These are phyloP conservation scores for Sebastes diaconus DNA, from an alignment of 2,797 vertebrate genomes.

Conservation along the genomic window DNA sequence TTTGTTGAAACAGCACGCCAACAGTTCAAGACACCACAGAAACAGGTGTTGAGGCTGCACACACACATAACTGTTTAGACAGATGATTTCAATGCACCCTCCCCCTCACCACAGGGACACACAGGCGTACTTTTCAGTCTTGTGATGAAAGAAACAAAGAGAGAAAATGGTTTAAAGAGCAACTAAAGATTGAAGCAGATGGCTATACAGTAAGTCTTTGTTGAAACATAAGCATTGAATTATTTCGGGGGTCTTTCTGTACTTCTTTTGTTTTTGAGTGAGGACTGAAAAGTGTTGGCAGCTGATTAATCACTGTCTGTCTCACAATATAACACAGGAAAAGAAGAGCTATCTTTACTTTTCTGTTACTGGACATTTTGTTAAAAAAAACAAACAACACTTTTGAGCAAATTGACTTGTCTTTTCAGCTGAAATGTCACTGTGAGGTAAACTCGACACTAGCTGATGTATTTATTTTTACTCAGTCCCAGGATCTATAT, in stretches of 20 bases:
- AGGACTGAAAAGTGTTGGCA: neutral
- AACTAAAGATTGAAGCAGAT: constrained; percentile 35
- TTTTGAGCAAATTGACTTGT: neutral
- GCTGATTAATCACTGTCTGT: neutral
- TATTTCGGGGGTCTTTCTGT: neutral
- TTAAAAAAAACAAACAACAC: neutral
- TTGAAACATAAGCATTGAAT: neutral
- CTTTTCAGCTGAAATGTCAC: neutral
- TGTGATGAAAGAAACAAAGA: constrained; percentile 45
- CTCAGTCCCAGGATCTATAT: neutral
- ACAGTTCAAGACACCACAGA: constrained; percentile 34
- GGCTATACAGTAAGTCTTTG: constrained; percentile 19
- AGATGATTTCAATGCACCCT: constrained; percentile 56
- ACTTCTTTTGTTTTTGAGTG: neutral
- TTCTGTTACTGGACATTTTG: neutral
- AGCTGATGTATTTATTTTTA: constrained; percentile 4
- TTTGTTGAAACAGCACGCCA: constrained; percentile 36
- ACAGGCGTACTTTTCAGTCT: constrained; percentile 10
- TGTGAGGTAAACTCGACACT: neutral
- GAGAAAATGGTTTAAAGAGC: neutral
- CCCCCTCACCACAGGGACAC: constrained; percentile 20
- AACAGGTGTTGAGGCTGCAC: constrained; percentile 70
- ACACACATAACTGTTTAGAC: constrained; percentile 67
- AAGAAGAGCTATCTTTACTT: neutral
- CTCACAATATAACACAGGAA: neutral